Evolutionary conservation across 2,113 vertebrate species (phyloP).

Genomic region (Nothocercus nigrocapillus): DNA sequence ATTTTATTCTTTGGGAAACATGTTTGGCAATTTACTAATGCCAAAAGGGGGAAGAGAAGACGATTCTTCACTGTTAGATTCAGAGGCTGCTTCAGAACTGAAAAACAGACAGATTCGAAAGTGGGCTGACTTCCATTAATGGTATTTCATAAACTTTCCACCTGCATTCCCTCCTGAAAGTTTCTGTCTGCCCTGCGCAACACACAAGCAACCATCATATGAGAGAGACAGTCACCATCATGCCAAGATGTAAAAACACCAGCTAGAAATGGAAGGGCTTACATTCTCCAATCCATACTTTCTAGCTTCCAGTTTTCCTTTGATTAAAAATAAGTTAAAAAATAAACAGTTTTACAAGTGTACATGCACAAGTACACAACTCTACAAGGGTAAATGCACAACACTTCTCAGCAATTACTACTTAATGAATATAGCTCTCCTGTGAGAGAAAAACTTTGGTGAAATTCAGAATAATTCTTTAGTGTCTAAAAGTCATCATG

Average conservation of each 20-base stretch:
- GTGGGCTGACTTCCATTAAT: not conserved
- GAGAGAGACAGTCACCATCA: not conserved
- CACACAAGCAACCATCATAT: not conserved
- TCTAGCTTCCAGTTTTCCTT: not conserved
- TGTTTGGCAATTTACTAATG: not conserved
- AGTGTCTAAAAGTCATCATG: not conserved
- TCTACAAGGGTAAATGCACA: not conserved
- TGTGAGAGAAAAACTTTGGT: not conserved
- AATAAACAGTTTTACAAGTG: too few species aligned
- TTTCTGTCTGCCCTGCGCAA: not conserved
- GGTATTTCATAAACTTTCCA: not conserved
- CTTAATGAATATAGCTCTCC: not conserved
- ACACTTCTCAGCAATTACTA: not conserved
- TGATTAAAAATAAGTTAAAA: not conserved
- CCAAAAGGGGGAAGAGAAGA: not conserved
- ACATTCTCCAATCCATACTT: not conserved
- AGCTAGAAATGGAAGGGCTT: not conserved
- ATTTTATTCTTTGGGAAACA: slow-evolving; percentile 29
- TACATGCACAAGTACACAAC: too few species aligned
- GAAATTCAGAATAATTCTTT: not conserved
- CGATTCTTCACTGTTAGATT: not conserved
- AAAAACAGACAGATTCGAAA: not conserved
- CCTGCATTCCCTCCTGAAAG: not conserved
- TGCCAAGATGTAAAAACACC: not conserved
- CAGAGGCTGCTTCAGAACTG: not conserved